Evolutionary conservation across 2,113 vertebrate species (phyloP).

Genomic region (Manacus vitellinus): DNA sequence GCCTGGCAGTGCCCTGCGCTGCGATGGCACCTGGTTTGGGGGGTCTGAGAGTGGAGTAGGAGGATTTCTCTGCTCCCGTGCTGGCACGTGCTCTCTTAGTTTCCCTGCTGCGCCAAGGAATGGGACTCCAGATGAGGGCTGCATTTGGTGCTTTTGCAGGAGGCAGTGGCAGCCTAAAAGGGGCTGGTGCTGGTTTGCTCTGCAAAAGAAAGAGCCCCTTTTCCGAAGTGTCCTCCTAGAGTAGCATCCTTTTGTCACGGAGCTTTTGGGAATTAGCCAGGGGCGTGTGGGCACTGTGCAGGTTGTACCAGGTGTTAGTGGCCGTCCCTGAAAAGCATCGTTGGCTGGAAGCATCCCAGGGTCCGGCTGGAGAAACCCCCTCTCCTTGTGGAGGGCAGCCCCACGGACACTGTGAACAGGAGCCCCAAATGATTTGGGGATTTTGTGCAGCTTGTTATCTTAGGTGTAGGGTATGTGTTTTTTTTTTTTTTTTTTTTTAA

Average conservation of each 20-base stretch:
- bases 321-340: background rate
- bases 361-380: background rate
- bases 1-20: background rate
- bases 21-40: too few relatives aligned
- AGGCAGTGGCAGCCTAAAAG: background rate
- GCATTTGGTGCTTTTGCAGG: background rate
- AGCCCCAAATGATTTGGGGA: background rate
- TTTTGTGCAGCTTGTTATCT: slow-evolving; percentile 59
- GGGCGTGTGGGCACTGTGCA: fast-evolving
- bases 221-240: background rate
- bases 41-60: fast-evolving
- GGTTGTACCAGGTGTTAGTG: background rate
- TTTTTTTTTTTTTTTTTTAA: background rate
- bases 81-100: background rate
- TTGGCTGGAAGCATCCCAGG: background rate
- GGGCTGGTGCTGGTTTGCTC: background rate
- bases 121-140: background rate
- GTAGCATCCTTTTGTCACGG: background rate
- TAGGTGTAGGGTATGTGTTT: background rate
- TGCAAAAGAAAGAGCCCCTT: background rate
- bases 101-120: background rate
- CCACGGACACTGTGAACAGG: background rate
- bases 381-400: background rate
- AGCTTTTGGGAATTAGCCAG: background rate
- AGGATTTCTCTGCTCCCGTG: background rate